Percentiles rank a stretch among this genome's conserved stretches.
Conservation (phyloP, 2,113 vertebrate species). For the Centropus unirufus region DNA sequence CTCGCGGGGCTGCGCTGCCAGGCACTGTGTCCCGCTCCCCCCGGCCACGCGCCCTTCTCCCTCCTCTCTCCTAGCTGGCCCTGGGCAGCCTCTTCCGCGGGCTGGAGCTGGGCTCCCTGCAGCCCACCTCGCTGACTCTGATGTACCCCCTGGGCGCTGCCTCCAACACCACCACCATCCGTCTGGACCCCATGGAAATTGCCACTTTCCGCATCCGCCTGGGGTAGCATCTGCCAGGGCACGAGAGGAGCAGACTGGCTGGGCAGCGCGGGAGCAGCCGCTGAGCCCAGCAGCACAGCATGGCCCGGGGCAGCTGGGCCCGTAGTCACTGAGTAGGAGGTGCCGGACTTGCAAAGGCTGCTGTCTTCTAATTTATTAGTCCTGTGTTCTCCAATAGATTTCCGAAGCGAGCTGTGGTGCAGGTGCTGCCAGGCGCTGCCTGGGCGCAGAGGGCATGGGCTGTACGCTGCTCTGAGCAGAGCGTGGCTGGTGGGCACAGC, state of each 20-base stretch:
- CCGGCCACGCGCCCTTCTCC: accelerated
- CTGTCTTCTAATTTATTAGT: constrained; percentile 41
- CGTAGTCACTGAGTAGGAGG: not conserved
- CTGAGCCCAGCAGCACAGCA: not conserved
- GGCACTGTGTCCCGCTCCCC: not conserved
- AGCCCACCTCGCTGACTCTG: constrained; percentile 90
- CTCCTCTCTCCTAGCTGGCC: constrained; percentile 74
- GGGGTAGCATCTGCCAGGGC: constrained; percentile 71
- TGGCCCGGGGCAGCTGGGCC: not conserved
- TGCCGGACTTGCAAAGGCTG: not conserved
- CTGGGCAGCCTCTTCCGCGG: constrained; percentile 87
- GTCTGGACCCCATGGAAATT: constrained; percentile 93
- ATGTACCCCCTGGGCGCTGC: constrained; percentile 84
- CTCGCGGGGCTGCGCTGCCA: accelerated
- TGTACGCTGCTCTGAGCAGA: accelerated
- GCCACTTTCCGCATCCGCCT: constrained; percentile 90
- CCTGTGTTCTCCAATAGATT: not conserved
- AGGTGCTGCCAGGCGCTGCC: not conserved
- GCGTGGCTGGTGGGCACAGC: not conserved
- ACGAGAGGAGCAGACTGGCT: not conserved
- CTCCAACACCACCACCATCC: constrained; percentile 82
- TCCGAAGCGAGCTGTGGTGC: not conserved
- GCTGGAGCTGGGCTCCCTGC: constrained; percentile 86
- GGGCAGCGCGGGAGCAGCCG: not conserved
- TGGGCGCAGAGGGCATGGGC: not conserved